Base-by-base conservation (phyloP, 2,797 vertebrate genomes). In the Tokudaia tokunoshimensis region DNA sequence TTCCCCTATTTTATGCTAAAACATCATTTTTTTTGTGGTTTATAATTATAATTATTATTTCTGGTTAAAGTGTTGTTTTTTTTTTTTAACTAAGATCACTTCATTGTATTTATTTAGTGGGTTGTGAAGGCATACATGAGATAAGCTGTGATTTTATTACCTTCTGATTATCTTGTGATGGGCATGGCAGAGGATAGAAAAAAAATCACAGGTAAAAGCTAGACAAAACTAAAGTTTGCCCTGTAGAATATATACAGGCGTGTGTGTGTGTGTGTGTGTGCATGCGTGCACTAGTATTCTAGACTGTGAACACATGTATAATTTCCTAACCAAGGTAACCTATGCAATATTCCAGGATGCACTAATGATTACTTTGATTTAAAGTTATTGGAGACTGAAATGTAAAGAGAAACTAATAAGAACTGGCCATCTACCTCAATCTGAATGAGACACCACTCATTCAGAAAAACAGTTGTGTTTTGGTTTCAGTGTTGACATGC, bases 21-120 rank as follows among this genome's bases (percentile, higher is more conserved):
- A 92, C 37, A 75, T 37, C 78, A 5, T 63, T 91, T 37, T 89
- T 6, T 34, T 12, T 31, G 72, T 52, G 88, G 75, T 31, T 83
- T 94, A 22, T 70, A 93, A n/a, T 83, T 94, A 22, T 70, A 93
- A n/a, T 79, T 82, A 63, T 79, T 41, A 75, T 89, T 87, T 87
- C 17, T 88, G 52, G 65, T 85, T 81, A 76, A 84, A 75, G n/a
- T 13, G 52, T 52, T 52, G 19, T 52, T 52, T 80, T 88, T 92
- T 79, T 17, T 59, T 15, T 86, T 89, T 91, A 72, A 41, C n/a
- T 57, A 50, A 82, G 82, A 44, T 41, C 31, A 41, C 52, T 34
- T 10, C 12, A 76, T 81, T 94, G 34, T 74, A 79, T 47, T 91
- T 41, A 20, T 20, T 67, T 67, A 50, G 31, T 50, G 76, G 1